These are phyloP conservation scores for Ondatra zibethicus DNA, from an alignment of 2,113 vertebrate species.

Conservation along the genomic window DNA sequence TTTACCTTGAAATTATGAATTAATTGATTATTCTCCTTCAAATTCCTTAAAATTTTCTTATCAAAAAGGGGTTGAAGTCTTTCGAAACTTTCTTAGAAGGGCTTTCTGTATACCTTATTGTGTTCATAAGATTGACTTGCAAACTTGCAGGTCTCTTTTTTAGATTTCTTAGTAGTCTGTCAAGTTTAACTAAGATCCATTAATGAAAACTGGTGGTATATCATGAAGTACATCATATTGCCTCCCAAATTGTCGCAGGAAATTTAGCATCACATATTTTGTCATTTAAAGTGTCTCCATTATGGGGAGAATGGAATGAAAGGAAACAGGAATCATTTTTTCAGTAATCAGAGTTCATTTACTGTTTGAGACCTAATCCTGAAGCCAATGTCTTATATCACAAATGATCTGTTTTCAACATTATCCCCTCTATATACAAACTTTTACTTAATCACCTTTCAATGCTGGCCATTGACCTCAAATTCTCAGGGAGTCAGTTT, in stretches of 20 bases:
- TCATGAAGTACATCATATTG: background rate
- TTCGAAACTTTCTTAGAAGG: background rate
- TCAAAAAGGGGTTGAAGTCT: background rate
- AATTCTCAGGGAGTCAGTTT: background rate
- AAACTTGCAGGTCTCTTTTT: background rate
- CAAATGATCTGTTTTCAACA: background rate
- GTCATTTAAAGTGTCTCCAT: background rate
- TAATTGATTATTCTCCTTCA: background rate
- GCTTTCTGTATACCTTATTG: background rate
- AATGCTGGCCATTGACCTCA: background rate
- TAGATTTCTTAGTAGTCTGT: background rate
- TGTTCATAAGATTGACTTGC: background rate
- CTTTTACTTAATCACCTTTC: background rate
- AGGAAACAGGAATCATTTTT: background rate
- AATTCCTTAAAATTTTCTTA: background rate
- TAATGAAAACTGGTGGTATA: background rate
- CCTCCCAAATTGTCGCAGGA: background rate
- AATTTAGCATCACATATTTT: background rate
- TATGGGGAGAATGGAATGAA: background rate
- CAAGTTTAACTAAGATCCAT: background rate
- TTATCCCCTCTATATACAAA: background rate
- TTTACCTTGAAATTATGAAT: conserved; percentile 28
- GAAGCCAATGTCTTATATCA: background rate
- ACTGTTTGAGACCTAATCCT: background rate
- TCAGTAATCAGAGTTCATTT: background rate